phyloP scores from a whole-genome alignment of 2,888 invertebrate genomes.

The Sturmia bella region DNA sequence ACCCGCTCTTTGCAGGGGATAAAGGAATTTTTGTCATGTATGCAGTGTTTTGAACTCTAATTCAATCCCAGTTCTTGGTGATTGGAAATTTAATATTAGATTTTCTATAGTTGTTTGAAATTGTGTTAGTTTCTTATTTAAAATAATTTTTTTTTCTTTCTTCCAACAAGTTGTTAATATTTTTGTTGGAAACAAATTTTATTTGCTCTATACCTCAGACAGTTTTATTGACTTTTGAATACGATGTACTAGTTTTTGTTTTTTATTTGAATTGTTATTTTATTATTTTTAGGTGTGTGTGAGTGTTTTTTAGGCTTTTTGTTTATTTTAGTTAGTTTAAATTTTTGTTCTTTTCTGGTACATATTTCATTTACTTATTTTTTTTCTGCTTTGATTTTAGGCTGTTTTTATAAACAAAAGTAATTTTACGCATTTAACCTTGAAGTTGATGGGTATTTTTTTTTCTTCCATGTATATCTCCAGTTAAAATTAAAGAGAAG shows the following conservation, averaged over 20 bases:
- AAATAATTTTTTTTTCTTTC: not conserved
- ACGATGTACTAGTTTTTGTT: not conserved
- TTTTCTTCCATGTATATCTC: slow-evolving; percentile 46
- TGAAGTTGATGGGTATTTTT: slow-evolving; percentile 43
- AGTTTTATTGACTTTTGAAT: slow-evolving; percentile 57
- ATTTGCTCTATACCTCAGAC: slow-evolving; percentile 49
- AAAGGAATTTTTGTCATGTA: no score
- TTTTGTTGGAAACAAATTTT: slow-evolving; percentile 5
- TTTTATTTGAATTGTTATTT: not conserved
- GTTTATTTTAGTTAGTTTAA: slow-evolving; percentile 36
- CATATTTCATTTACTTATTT: slow-evolving; percentile 26
- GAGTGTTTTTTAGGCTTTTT: not conserved
- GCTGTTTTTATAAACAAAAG: not conserved
- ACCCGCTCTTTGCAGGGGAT: no score
- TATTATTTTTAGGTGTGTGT: no score
- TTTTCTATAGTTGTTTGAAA: no score
- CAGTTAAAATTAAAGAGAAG: no score
- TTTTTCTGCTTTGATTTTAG: slow-evolving; percentile 23
- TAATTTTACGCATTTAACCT: slow-evolving; percentile 64
- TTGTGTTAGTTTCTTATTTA: not conserved
- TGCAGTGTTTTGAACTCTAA: no score
- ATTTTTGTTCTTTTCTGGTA: slow-evolving; percentile 39
- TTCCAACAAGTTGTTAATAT: slow-evolving; percentile 13
- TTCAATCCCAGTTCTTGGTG: no score
- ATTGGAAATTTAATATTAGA: no score